Conservation (phyloP, 2,888 invertebrate genomes). For the Caenorhabditis sp. region DNA sequence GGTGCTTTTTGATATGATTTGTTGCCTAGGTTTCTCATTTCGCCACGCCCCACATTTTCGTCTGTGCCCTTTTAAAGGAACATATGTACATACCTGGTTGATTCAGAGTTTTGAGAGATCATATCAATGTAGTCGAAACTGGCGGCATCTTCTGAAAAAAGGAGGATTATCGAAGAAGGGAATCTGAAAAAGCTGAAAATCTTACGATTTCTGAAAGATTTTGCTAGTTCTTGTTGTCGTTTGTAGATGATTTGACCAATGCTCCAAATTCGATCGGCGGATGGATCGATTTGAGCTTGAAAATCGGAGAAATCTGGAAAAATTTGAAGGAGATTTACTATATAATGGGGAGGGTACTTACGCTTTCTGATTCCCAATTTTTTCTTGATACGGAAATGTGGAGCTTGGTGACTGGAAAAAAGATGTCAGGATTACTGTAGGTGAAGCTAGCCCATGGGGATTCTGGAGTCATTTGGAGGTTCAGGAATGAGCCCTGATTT, state of each 20-base stretch:
- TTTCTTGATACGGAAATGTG: conserved; percentile 33
- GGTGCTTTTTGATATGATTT: no score
- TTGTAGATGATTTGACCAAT: conserved; percentile 35
- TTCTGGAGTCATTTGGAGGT: no score
- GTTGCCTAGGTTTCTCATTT: no score
- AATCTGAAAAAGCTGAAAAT: conserved; percentile 1
- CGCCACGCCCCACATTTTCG: no score
- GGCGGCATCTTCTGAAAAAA: conserved; percentile 30
- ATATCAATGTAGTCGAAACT: conserved; percentile 40
- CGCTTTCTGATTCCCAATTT: conserved; percentile 14
- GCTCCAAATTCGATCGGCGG: conserved; percentile 36
- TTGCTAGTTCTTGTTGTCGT: conserved; percentile 23
- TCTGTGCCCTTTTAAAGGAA: no score
- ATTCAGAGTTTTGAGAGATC: conserved; percentile 25
- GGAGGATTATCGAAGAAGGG: no score
- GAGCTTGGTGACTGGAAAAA: conserved; percentile 35
- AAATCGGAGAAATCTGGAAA: conserved; percentile 2
- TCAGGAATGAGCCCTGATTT: no score
- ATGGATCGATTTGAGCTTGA: conserved; percentile 24
- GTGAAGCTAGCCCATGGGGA: no score
- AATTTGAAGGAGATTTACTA: not conserved
- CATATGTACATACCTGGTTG: not conserved
- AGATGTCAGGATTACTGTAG: no score
- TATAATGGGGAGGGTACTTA: not conserved
- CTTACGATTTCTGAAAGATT: conserved; percentile 26